These are phyloP conservation scores for Notolepis coatsorum DNA, from an alignment of 2,797 vertebrate genomes.

Conservation along the genomic window DNA sequence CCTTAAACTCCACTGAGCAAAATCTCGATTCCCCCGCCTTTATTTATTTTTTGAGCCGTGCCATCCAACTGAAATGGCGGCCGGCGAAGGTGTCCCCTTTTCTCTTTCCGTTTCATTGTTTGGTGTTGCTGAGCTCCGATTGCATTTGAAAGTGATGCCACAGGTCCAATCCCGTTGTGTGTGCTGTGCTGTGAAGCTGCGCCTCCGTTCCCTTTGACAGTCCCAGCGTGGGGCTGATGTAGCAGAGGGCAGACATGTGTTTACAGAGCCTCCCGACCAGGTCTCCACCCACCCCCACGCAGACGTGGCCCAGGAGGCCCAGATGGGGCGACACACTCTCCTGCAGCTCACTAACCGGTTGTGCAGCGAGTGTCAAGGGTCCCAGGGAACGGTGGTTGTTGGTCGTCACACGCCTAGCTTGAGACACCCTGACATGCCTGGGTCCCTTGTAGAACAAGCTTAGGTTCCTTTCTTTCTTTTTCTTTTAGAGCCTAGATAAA, in stretches of 20 bases:
- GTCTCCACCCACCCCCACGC: conserved; percentile 53
- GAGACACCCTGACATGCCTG: neutral
- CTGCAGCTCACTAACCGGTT: conserved; percentile 43
- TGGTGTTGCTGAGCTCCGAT: conserved; percentile 54
- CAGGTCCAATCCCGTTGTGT: conserved; percentile 65
- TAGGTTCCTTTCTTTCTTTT: too few relatives aligned
- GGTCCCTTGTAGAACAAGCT: too few relatives aligned
- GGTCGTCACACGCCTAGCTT: conserved; percentile 13
- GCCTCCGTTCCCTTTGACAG: conserved; percentile 69
- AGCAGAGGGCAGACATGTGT: conserved; percentile 72
- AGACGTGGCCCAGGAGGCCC: conserved; percentile 65
- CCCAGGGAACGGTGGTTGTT: conserved; percentile 18
- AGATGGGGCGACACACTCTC: conserved; percentile 60
- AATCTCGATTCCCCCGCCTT: conserved; percentile 33
- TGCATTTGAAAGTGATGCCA: conserved; percentile 74
- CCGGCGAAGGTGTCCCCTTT: conserved; percentile 22
- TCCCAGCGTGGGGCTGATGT: conserved; percentile 77
- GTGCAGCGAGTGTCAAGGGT: conserved; percentile 27
- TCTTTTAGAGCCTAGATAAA: too few relatives aligned
- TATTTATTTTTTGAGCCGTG: conserved; percentile 52
- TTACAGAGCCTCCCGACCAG: conserved; percentile 74
- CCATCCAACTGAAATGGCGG: conserved; percentile 40
- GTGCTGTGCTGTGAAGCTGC: conserved; percentile 51
- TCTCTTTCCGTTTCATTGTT: conserved; percentile 50
- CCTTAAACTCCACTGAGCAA: conserved; percentile 53